A percentile compares a stretch with the other conserved stretches of the same genome.
These are phyloP conservation scores for Sapayoa aenigma DNA, from an alignment of 2,113 vertebrate species.

Conservation along the genomic window DNA sequence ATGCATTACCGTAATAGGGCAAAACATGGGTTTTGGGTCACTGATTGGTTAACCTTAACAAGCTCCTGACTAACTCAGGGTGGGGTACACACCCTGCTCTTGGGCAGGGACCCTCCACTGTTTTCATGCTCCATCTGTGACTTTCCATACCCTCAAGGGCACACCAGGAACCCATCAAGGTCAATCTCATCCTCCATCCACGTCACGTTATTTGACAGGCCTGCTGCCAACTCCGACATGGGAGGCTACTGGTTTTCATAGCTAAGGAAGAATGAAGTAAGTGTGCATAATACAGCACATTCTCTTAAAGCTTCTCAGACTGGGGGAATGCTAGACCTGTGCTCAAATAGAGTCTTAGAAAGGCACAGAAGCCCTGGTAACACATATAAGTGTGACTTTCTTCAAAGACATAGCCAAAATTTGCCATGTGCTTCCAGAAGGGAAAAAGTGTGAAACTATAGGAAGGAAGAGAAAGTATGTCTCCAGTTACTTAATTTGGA, in stretches of 20 bases:
- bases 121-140: too few relatives aligned
- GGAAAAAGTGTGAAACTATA: not conserved
- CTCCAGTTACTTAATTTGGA: not conserved
- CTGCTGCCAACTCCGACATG: too few relatives aligned
- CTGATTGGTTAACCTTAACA: too few relatives aligned
- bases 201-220: too few relatives aligned
- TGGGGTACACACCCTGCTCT: too few relatives aligned
- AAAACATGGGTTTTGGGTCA: too few relatives aligned
- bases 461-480: not conserved
- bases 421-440: not conserved
- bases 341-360: not conserved
- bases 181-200: too few relatives aligned
- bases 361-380: not conserved
- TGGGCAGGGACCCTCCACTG: too few relatives aligned
- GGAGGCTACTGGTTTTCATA: not conserved
- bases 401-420: not conserved
- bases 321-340: fast-evolving
- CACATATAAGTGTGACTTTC: not conserved
- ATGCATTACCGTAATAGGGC: too few relatives aligned
- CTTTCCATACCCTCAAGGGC: too few relatives aligned
- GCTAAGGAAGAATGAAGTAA: not conserved
- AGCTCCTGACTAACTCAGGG: too few relatives aligned
- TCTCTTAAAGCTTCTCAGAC: not conserved
- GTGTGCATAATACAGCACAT: not conserved
- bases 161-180: too few relatives aligned